Evolutionary conservation across 1,140 invertebrate genomes (phyloP), one percentile per base, ranked within the genome.

Genomic region (Nomia melanderi): DNA sequence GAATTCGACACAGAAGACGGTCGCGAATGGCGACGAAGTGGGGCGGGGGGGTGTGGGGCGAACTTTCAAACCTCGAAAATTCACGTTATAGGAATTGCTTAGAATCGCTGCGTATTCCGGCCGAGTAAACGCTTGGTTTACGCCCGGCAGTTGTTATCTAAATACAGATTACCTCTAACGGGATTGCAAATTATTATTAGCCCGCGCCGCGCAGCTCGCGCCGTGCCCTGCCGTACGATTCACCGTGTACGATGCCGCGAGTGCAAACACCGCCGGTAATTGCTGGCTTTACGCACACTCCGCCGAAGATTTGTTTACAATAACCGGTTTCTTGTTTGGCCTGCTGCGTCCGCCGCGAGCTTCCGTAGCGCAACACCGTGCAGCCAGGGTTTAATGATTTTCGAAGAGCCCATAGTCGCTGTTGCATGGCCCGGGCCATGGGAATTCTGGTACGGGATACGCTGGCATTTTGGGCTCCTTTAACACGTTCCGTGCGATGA

Each of bases 171-270:
- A 74, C 25, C 71, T 65, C 44, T 54, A 56, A 65, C 27, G 33
- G 47, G 8, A 56, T 76, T 59, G 73, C 54, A 69, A 74, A 74
- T 74, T 76, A 76, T 76, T 76, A 69, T 76, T 69, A 57, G 63
- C 14, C 17, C 27, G 44, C 1, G 31, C 14, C 6, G 6, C 9
- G 4, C 9, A 27, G n/a, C n/a, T n/a, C n/a, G n/a, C n/a, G n/a
- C n/a, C n/a, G n/a, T n/a, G n/a, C n/a, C n/a, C n/a, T n/a, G n/a
- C n/a, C n/a, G n/a, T 36, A 17, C 11, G 17, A 31, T 23, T 25
- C 2, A n/a, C 20, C n/a, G 31, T 20, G 20, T 54, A 63, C 41
- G 56, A 23, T 33, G 47, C 8, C 39, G 25, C 25, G 31, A 5
- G 33, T 20, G 57, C 33, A 56, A 69, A 25, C 63, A 31, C 14